Conservation (phyloP, 1,140 invertebrate species). For the Lithobius niger region DNA sequence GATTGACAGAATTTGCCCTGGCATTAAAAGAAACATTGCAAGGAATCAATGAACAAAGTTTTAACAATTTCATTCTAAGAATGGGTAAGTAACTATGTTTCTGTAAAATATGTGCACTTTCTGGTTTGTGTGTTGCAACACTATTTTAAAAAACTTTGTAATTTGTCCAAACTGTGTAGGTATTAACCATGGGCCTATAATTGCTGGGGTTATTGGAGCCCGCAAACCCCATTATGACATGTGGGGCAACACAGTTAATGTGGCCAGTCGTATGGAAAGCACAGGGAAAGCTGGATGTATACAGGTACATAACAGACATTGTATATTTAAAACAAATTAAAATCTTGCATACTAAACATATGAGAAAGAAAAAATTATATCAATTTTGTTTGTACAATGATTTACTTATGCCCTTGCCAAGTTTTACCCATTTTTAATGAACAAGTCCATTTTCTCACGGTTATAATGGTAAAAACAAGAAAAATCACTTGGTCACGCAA, state of each 20-base stretch:
- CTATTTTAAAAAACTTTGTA: neutral
- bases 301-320: conserved; percentile 64
- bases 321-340: no score
- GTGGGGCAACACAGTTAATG: conserved; percentile 92
- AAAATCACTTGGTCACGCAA: no score
- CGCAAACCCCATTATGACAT: conserved; percentile 93
- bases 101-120: neutral
- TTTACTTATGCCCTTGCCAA: no score
- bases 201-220: conserved; percentile 85
- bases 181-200: conserved; percentile 90
- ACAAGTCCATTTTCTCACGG: no score
- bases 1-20: conserved; percentile 77
- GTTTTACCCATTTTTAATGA: no score
- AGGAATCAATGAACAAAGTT: conserved; percentile 85
- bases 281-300: conserved; percentile 89
- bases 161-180: conserved; percentile 34
- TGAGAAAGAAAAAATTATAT: no score
- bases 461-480: no score
- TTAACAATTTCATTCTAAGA: conserved; percentile 87
- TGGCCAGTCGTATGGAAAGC: conserved; percentile 90
- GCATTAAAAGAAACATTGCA: conserved; percentile 77
- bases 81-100: conserved; percentile 43
- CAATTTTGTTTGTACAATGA: no score
- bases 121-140: neutral
- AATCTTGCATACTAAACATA: no score